Base-by-base conservation (phyloP, 2,113 vertebrate genomes). In the Marmota flaviventris region DNA sequence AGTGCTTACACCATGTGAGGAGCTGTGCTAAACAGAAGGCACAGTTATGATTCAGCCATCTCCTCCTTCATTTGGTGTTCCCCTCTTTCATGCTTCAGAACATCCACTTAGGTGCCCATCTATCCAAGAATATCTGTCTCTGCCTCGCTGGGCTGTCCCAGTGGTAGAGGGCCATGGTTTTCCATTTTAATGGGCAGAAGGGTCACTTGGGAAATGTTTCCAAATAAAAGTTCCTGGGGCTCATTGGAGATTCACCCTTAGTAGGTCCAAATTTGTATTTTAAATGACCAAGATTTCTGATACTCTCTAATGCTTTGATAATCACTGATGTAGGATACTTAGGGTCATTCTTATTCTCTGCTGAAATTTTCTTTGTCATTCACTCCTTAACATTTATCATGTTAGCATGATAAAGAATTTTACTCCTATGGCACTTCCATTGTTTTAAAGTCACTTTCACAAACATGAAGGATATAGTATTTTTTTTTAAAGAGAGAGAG, bases 161-260 rank as follows among this genome's bases (percentile, higher is more conserved):
- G 25, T 39, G 29, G 37, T 24, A 32, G 32, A 37, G 45, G 9
- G 5, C 32, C 32, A 63, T 14, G 1, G 24, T 4, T 86, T 85
- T 88, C 89, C 65, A 90, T 61, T 89, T 88, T 69, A 85, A 77
- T 42, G 24, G 67, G 20, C 6, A 61, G 17, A 90, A 77, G 20
- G 72, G 42, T 17, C 32, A 89, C 7, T 39, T 84, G 83, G n/a
- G 20, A 96, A 94, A 67, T 81, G 27, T 56, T 78, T 86, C 73
- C 32, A 85, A 86, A 83, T 42, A 8, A 2, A 48, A 67, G 37
- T 77, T 97, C n/a, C 65, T 53, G 10, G 58, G 45, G 72, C 13
- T 58, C 34, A n/a, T 8, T 53, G 83, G 65, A 94, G 7, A 61
- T 72, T 76, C 39, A 58, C 24, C 37, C 83, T 79, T 32, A 58